These are phyloP conservation scores for Bufo gargarizans DNA, from an alignment of 2,113 vertebrate species.

Conservation along the genomic window DNA sequence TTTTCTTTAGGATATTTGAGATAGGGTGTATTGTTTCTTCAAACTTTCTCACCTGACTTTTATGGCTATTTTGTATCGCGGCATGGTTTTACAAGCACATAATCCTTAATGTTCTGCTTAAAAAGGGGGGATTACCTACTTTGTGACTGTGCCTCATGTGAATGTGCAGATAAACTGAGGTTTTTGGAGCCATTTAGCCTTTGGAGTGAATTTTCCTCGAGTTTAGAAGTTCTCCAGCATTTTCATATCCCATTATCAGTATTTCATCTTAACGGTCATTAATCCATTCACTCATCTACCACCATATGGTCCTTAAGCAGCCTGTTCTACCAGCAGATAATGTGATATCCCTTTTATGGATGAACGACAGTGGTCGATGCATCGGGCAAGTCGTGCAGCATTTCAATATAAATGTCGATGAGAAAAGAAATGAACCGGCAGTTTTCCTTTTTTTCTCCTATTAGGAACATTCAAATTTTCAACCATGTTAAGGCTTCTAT, in stretches of 20 bases:
- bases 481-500: background rate
- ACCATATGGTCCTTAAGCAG: constrained; percentile 2
- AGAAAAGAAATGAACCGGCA: no score
- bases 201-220: background rate
- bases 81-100: background rate
- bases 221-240: background rate
- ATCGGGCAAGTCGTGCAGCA: background rate
- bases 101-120: constrained; percentile 13
- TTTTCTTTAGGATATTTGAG: background rate
- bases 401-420: background rate
- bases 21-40: constrained; percentile 10
- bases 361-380: background rate
- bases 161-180: background rate
- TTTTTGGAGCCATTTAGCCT: background rate
- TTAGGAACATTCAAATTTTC: background rate
- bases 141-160: background rate
- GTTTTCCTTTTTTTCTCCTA: no score
- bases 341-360: background rate
- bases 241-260: background rate
- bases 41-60: constrained; percentile 27
- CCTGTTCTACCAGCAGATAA: background rate
- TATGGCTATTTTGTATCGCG: background rate
- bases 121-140: background rate
- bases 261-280: background rate
- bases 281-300: constrained; percentile 39